Conservation (phyloP, 2,797 vertebrate genomes). For the Aldrovandia affinis region DNA sequence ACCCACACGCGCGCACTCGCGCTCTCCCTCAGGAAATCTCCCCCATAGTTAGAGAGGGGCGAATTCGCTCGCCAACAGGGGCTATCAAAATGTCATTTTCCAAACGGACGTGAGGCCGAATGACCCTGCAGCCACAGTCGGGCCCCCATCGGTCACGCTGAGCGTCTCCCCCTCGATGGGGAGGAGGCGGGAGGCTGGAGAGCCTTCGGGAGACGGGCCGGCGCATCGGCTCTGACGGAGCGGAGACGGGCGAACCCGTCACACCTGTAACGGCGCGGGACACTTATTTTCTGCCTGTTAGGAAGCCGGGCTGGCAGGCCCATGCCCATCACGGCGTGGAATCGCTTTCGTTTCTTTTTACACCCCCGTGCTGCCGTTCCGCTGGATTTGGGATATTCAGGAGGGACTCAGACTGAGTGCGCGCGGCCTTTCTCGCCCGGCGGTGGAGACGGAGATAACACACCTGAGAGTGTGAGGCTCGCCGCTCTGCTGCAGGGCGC, state of each 20-base stretch:
- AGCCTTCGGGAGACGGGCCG: neutral
- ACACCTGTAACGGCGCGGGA: neutral
- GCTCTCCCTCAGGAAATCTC: neutral
- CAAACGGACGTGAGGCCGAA: neutral
- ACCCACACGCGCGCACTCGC: neutral
- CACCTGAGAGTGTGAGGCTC: neutral
- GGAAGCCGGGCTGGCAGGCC: neutral
- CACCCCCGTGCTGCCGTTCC: neutral
- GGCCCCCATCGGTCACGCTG: neutral
- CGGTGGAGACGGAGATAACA: neutral
- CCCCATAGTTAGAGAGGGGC: neutral
- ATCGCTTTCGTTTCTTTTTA: neutral
- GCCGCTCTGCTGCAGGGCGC: neutral
- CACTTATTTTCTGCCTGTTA: neutral
- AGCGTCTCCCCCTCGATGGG: neutral
- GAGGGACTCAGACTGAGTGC: neutral
- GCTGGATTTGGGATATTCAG: neutral
- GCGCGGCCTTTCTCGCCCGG: no score
- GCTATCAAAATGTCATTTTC: conserved; percentile 8
- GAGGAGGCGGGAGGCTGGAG: neutral
- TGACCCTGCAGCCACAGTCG: neutral
- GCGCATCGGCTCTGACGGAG: neutral
- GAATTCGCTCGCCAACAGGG: neutral
- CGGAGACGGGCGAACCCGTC: neutral
- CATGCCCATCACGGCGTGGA: neutral